These are phyloP conservation scores for Lissocephala sabroskyi DNA, from an alignment of 2,888 invertebrate genomes.

Conservation along the genomic window DNA sequence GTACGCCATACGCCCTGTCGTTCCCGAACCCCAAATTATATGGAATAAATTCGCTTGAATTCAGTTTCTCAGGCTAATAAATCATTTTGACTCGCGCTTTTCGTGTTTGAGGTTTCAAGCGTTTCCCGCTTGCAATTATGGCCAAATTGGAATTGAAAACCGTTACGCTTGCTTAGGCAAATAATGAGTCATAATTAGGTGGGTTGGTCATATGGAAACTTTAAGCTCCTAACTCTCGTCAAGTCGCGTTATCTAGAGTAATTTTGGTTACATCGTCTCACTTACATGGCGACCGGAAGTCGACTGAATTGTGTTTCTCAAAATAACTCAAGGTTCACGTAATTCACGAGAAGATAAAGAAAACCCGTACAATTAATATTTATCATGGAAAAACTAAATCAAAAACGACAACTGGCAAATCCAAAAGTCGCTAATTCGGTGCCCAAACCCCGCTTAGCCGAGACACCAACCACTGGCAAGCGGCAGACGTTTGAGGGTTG, in stretches of 20 bases:
- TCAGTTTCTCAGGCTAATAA: too few relatives aligned
- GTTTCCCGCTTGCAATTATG: constrained; percentile 17
- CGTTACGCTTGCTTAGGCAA: constrained; percentile 38
- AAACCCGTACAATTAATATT: too few relatives aligned
- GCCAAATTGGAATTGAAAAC: constrained; percentile 19
- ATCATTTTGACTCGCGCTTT: too few relatives aligned
- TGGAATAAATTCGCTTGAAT: too few relatives aligned
- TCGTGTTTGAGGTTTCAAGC: too few relatives aligned
- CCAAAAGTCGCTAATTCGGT: background rate
- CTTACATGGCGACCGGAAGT: constrained; percentile 30
- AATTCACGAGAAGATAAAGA: constrained; percentile 3
- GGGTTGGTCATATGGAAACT: background rate
- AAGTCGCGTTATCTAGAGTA: constrained; percentile 14
- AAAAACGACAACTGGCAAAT: background rate
- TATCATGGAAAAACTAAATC: background rate
- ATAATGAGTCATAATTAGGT: constrained; percentile 34
- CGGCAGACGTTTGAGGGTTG: constrained; percentile 21
- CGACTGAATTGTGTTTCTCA: constrained; percentile 12
- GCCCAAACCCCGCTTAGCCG: background rate
- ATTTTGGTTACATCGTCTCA: constrained; percentile 14
- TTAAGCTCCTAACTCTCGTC: background rate
- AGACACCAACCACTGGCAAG: constrained; percentile 17
- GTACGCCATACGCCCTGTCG: too few relatives aligned
- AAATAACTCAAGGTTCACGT: constrained; percentile 27
- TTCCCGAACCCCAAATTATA: too few relatives aligned